Evolutionary conservation across 2,797 vertebrate species (phyloP).

Genomic region (Sebastes hubbsi): DNA sequence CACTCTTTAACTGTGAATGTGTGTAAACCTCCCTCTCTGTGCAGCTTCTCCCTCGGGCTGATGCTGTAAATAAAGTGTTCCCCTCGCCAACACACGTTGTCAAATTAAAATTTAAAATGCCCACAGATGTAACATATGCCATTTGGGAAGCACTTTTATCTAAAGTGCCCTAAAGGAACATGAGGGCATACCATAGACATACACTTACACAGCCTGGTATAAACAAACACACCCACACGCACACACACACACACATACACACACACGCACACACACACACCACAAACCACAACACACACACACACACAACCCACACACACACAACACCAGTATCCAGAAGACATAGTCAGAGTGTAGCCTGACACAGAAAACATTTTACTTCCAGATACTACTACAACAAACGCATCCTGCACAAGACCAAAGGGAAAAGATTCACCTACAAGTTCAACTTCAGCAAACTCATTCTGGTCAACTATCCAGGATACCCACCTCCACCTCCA

Average conservation of each 20-base stretch:
- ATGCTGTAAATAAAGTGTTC: constrained; percentile 24
- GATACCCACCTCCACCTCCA: constrained; percentile 35
- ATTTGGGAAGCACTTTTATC: constrained; percentile 1
- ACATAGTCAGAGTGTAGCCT: neutral
- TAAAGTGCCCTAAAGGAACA: neutral
- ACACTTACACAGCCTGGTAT: neutral
- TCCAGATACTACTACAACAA: constrained; percentile 88
- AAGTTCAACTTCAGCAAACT: constrained; percentile 88
- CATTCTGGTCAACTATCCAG: constrained; percentile 82
- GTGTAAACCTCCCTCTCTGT: neutral
- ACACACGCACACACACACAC: neutral
- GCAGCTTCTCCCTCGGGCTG: constrained; percentile 31
- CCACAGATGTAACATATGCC: constrained; percentile 25
- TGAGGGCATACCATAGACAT: neutral
- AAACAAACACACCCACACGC: neutral
- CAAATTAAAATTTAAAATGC: constrained; percentile 40
- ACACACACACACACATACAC: neutral
- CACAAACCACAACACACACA: neutral
- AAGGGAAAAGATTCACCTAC: constrained; percentile 87
- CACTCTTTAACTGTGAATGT: neutral
- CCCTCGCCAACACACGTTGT: constrained; percentile 19
- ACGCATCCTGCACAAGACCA: constrained; percentile 86
- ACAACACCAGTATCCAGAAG: neutral
- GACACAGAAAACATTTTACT: constrained; percentile 21
- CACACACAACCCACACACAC: neutral